Base-by-base conservation (phyloP, 2,113 vertebrate genomes). In the Formicarius rufipectus region DNA sequence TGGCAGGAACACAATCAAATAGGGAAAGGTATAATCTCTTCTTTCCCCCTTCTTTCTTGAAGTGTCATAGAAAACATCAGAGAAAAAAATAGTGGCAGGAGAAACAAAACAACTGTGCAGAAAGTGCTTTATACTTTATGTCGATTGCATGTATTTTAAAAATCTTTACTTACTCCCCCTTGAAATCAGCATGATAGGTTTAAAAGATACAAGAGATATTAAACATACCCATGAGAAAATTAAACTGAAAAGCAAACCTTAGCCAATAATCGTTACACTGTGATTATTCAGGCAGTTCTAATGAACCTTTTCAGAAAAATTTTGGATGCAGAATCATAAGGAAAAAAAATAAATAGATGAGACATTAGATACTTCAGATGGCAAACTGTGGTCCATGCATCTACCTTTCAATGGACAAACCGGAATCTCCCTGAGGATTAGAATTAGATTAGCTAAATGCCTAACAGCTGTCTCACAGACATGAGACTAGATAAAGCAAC, bases 381-480 rank as follows among this genome's bases (percentile, higher is more conserved):
- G 59, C 79, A 71, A 91, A 82, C 33, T 62, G 20, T 56, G 16
- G 50, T 88, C 52, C 42, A 20, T 55, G 40, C 39, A 64, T 93
- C 78, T 96, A 90, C 55, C 88, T 97, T 84, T 84, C 77, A 94
- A 14, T 92, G 90, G 94, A 95, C 96, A 95, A 96, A 95, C 20
- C 78, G 75, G 33, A 91, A 93, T 67, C 44, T 92, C 84, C 89
- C 10, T 19, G 90, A 93, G 96, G 95, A 96, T 97, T 95, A 96
- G 87, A 97, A 95, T 97, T 97, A 97, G 93, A 97, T 97, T 97
- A 98, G 94, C 96, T 97, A 97, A 98, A 97, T 96, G 92, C 91
- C 92, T 97, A 98, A 95, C 97, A 98, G 97, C 98, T 98, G 98
- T 95, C 96, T 97, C 91, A 66, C 91, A 97, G 96, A 89, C 96